Percentiles rank a stretch among this genome's conserved stretches.
Evolutionary conservation across 2,888 invertebrate genomes (phyloP).

Genomic region (Oscheius sp.): DNA sequence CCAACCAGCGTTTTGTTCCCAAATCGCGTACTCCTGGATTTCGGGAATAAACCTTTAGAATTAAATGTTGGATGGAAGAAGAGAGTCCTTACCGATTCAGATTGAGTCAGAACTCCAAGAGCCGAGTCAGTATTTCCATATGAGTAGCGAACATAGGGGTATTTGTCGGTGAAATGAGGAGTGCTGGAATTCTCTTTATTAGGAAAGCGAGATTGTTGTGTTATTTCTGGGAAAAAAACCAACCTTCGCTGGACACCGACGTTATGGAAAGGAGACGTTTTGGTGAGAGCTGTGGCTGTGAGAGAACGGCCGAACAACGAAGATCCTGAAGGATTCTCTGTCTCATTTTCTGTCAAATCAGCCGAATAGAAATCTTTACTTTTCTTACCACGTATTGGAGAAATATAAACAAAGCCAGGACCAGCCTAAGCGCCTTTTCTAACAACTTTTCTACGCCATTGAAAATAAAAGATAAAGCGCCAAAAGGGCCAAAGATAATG

Average conservation of each 20-base stretch:
- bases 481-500: constrained; percentile 1
- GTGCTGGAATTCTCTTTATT: no score
- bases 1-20: constrained; percentile 69
- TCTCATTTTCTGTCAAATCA: constrained; percentile 13
- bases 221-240: no score
- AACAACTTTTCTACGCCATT: neutral
- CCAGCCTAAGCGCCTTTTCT: neutral
- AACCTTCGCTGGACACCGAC: constrained; percentile 69
- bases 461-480: constrained; percentile 8
- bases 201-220: no score
- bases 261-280: constrained; percentile 64
- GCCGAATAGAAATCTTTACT: constrained; percentile 20
- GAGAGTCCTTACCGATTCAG: constrained; percentile 53
- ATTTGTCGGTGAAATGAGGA: constrained; percentile 66
- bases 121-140: constrained; percentile 62
- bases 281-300: constrained; percentile 60
- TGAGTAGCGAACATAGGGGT: constrained; percentile 64
- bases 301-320: constrained; percentile 65
- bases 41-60: constrained; percentile 47
- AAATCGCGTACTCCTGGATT: constrained; percentile 62
- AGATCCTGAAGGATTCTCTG: constrained; percentile 57
- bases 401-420: neutral
- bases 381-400: constrained; percentile 10
- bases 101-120: constrained; percentile 61
- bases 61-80: neutral